phyloP scores from a whole-genome alignment of 2,888 invertebrate genomes.

The Philopedon plagiatum region DNA sequence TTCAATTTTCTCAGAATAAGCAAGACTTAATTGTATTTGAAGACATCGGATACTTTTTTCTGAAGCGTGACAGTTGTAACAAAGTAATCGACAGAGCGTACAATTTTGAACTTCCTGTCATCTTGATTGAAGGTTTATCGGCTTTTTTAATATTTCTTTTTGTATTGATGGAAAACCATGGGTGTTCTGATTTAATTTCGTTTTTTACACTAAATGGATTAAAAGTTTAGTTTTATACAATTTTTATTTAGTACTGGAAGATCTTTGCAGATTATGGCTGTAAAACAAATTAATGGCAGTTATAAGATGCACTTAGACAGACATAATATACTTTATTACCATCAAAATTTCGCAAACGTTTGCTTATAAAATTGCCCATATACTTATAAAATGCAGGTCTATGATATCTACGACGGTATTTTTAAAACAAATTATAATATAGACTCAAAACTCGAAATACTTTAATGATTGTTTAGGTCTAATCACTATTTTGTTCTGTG shows the following conservation, averaged over 20 bases:
- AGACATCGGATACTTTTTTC: slow-evolving; percentile 44
- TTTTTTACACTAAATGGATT: slow-evolving; percentile 34
- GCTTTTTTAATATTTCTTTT: slow-evolving; percentile 51
- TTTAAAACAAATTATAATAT: too few species aligned
- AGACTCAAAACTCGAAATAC: too few species aligned
- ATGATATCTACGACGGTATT: too few species aligned
- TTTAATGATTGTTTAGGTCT: too few species aligned
- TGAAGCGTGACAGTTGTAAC: slow-evolving; percentile 51
- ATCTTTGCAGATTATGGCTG: neutral
- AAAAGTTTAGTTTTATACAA: neutral
- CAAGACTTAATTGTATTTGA: slow-evolving; percentile 46
- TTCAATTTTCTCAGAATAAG: slow-evolving; percentile 47
- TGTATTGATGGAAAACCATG: slow-evolving; percentile 41
- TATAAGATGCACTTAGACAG: too few species aligned
- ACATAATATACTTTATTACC: too few species aligned
- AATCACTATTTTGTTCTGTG: too few species aligned
- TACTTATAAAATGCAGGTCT: too few species aligned
- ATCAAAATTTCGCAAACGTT: too few species aligned
- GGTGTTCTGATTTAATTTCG: slow-evolving; percentile 43
- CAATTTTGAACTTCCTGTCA: slow-evolving; percentile 55
- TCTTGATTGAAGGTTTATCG: slow-evolving; percentile 57
- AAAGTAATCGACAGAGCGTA: slow-evolving; percentile 57
- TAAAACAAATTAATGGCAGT: neutral
- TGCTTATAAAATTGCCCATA: too few species aligned
- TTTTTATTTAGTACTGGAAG: neutral